A percentile compares a stretch with the other conserved stretches of the same genome.
These are phyloP conservation scores for Sthenelais limicola DNA, from an alignment of 2,888 invertebrate species.

Conservation along the genomic window DNA sequence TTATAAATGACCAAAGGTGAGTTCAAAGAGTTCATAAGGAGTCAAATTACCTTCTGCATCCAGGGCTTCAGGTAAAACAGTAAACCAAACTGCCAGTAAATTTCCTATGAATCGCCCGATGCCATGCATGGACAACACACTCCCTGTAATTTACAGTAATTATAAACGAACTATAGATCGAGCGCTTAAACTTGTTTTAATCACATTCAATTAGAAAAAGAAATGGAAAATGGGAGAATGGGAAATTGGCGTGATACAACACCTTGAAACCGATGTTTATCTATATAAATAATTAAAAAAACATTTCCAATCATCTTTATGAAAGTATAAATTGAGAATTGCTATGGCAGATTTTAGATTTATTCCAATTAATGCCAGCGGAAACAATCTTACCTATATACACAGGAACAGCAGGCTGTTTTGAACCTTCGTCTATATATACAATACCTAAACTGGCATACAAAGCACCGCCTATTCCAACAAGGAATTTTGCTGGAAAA, in stretches of 20 bases:
- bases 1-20: too few species aligned
- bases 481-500: conserved; percentile 5
- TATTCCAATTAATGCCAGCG: too few species aligned
- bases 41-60: conserved; percentile 4
- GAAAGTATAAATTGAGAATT: too few species aligned
- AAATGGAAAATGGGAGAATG: too few species aligned
- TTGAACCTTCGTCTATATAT: conserved; percentile 24
- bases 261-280: too few species aligned
- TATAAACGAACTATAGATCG: not conserved
- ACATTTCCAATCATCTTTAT: too few species aligned
- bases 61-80: conserved; percentile 11
- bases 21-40: too few species aligned
- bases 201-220: too few species aligned
- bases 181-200: too few species aligned
- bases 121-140: conserved; percentile 11
- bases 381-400: conserved; percentile 36
- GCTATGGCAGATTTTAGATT: too few species aligned
- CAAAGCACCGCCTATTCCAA: conserved; percentile 24
- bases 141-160: not conserved
- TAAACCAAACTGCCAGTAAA: conserved; percentile 22
- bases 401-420: not conserved
- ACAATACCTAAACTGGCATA: conserved; percentile 21
- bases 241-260: too few species aligned
- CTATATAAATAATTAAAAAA: too few species aligned
- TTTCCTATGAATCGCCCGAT: conserved; percentile 16